Base-by-base conservation (phyloP, 2,113 vertebrate genomes). In the Hydrochoerus hydrochaeris region DNA sequence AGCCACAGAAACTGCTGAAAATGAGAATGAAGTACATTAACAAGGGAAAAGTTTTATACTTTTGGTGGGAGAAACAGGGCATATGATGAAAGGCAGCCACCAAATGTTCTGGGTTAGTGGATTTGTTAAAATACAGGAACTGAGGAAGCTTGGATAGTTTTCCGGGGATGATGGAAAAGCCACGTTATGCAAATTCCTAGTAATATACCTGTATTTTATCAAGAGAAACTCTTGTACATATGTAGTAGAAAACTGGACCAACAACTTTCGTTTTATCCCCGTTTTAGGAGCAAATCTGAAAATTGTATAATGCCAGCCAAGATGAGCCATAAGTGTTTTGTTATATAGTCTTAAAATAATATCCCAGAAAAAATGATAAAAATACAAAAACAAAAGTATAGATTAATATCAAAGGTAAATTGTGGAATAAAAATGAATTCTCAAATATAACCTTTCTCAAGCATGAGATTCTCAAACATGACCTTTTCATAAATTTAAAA, bases 401-500 rank as follows among this genome's bases (percentile, higher is more conserved):
- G 3, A 52, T 93, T 71, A 32, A 82, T 77, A 26, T 71, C 88
- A 63, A 26, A 57, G 78, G 44, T 75, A 86, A 94, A 86, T 83
- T 52, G 0, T 49, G 69, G 41, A 73, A 32, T 83, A 38, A 65
- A 96, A 81, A 32, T 62, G 12, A 19, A 86, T 90, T 82, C n/a
- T n/a, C 16, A 52, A 83, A 71, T 4, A 85, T n/a, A n/a, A n/a
- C n/a, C n/a, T n/a, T n/a, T n/a, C n/a, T n/a, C n/a, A n/a, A n/a
- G n/a, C n/a, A n/a, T n/a, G n/a, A n/a, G n/a, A n/a, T n/a, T n/a
- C n/a, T n/a, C n/a, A 81, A 95, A 67, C 14, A 28, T 49, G 60
- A 65, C 6, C 22, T 83, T 86, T 90, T 81, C 63, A n/a, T 89
- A 91, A 90, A 78, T 58, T 95, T 95, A 35, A 67, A 85, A 89